These are phyloP conservation scores for Ptiloglossa arizonensis DNA, from an alignment of 1,140 invertebrate genomes.

Conservation along the genomic window DNA sequence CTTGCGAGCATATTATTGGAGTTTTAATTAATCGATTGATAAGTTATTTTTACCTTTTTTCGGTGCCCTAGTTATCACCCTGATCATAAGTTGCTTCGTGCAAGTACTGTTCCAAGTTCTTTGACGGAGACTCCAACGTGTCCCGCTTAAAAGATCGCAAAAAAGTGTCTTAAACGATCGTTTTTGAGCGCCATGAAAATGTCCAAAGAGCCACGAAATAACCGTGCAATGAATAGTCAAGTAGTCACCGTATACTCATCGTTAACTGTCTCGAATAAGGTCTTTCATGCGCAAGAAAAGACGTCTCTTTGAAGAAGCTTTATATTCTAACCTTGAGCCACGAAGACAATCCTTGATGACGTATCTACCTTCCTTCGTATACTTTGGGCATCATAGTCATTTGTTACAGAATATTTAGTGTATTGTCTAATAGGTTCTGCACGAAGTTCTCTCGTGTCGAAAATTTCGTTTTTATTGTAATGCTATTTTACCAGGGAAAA, in stretches of 20 bases:
- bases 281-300: constrained; percentile 3
- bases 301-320: not conserved
- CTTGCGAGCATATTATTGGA: constrained; percentile 8
- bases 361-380: not conserved
- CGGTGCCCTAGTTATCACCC: constrained; percentile 4
- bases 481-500: too few species aligned
- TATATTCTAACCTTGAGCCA: not conserved
- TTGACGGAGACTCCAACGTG: not conserved
- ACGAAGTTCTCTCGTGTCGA: not conserved
- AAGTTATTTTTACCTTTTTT: constrained; percentile 34
- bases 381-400: too few species aligned
- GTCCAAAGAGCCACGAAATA: not conserved
- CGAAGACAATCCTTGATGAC: not conserved
- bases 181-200: not conserved
- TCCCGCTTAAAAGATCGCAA: not conserved
- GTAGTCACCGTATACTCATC: not conserved
- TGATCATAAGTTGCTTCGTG: not conserved
- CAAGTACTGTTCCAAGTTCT: not conserved
- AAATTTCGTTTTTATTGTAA: not conserved
- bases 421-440: not conserved
- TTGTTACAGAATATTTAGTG: too few species aligned
- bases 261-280: constrained; percentile 4
- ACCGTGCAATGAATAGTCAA: constrained; percentile 33
- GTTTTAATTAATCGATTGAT: constrained; percentile 15
- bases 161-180: not conserved